A percentile compares a stretch with the other conserved stretches of the same genome.
Evolutionary conservation across 2,113 vertebrate species (phyloP).

Genomic region (Marcusenius ussheri): DNA sequence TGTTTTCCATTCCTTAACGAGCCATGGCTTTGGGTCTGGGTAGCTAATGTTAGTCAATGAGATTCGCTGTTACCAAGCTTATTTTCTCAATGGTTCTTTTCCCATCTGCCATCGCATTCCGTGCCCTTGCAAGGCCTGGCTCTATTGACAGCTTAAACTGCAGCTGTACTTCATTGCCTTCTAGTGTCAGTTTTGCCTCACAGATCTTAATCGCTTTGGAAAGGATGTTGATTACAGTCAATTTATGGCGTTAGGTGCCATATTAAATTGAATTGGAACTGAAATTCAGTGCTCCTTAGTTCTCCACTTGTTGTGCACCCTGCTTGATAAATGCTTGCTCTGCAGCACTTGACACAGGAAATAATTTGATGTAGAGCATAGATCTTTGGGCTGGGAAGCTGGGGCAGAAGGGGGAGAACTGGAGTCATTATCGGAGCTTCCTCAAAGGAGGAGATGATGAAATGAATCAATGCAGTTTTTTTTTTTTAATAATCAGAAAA

Average conservation of each 20-base stretch:
- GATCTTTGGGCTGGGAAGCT: neutral
- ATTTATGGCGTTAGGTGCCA: neutral
- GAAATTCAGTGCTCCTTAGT: neutral
- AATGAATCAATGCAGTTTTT: neutral
- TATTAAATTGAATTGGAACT: neutral
- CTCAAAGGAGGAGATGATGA: neutral
- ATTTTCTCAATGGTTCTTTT: neutral
- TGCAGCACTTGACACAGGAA: neutral
- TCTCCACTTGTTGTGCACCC: neutral
- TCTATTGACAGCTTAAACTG: neutral
- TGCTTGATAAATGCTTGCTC: neutral
- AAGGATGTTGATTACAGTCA: slow-evolving; percentile 6
- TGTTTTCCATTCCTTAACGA: neutral
- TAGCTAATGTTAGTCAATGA: neutral
- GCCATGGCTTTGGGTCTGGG: neutral
- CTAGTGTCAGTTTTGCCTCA: neutral
- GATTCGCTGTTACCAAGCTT: neutral
- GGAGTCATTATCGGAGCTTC: neutral
- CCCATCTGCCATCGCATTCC: neutral
- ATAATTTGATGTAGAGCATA: neutral
- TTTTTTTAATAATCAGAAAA: neutral
- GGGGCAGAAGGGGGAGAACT: neutral
- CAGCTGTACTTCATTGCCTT: neutral
- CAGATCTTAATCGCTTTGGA: slow-evolving; percentile 3
- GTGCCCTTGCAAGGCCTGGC: neutral